These are phyloP conservation scores for Hartigia nigra DNA, from an alignment of 2,888 invertebrate species.

Conservation along the genomic window DNA sequence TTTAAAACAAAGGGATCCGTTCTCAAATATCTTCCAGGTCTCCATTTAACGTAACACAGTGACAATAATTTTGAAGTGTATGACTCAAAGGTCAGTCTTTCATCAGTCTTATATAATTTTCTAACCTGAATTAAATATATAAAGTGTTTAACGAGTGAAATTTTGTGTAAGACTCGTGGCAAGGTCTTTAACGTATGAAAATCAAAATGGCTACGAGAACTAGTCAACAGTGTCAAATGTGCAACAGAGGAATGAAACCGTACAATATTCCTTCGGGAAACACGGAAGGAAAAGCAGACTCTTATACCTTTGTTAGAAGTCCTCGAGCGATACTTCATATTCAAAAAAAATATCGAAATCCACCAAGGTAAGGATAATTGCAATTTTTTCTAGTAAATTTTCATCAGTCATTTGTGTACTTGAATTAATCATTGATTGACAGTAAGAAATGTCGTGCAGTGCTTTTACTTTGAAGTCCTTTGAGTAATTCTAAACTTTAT, in stretches of 20 bases:
- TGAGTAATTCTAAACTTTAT: too few species aligned
- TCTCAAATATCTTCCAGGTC: not conserved
- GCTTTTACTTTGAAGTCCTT: not conserved
- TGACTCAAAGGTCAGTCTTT: not conserved
- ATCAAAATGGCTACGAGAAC: conserved; percentile 49
- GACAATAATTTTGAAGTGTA: not conserved
- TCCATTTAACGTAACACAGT: not conserved
- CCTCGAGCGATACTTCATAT: conserved; percentile 55
- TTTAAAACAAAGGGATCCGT: conserved; percentile 14
- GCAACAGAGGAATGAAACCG: conserved; percentile 51
- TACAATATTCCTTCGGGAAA: conserved; percentile 47
- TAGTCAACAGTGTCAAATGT: conserved; percentile 56
- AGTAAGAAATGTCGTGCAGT: not conserved
- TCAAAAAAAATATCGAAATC: conserved; percentile 53
- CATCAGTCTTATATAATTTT: not conserved
- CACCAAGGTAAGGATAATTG: conserved; percentile 36
- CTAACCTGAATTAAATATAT: not conserved
- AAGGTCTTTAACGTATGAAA: not conserved
- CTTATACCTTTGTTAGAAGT: conserved; percentile 56
- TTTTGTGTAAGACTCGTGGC: not conserved
- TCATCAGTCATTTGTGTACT: not conserved
- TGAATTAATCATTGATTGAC: not conserved
- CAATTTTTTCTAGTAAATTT: not conserved
- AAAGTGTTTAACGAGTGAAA: not conserved
- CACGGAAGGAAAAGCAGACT: conserved; percentile 36